Evolutionary conservation across 2,888 invertebrate species (phyloP), one percentile per base, ranked within the genome.

Genomic region (Oligia latruncula): DNA sequence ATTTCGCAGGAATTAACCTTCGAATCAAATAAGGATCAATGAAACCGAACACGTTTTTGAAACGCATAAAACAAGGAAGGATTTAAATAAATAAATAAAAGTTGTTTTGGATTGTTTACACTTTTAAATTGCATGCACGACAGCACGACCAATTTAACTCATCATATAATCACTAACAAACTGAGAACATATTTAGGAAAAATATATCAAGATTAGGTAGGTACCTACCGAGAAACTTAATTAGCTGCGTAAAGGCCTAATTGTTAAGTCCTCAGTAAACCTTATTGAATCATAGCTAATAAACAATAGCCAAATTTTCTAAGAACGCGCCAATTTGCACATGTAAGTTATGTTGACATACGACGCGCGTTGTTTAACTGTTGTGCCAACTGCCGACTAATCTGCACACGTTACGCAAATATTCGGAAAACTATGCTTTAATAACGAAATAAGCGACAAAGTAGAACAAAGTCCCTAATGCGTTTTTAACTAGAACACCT

Each of bases 401-500:
- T 80, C 70, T 79, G 64, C 74, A 68, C 64, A 77, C 73, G 81
- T 90, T 92, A 86, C 82, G 87, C 84, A 89, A 90, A 87, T 84
- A 86, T 78, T 60, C 74, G 55, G 72, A 79, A 85, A 75, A 74
- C 66, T 40, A 78, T 75, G 65, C 43, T 83, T 78, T 83, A 72
- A 70, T 77, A 80, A 65, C 70, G 78, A 84, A 78, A 82, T 78
- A 70, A 77, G 71, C 55, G 49, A 77, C 73, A 70, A 89, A 87
- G 83, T 85, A 73, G 89, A 78, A 64, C 88, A 85, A 75, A 78
- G 73, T 83, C 86, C 86, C 81, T 90, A 90, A 91, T 92, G 84
- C 58, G 82, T 78, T 82, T 88, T 85, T 89, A 91, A 91, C 84
- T 91, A 77, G 85, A 77, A 85, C 90, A 84, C 82, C 75, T 84